Percentiles rank a stretch among this genome's conserved stretches.
Conservation (phyloP, 2,797 vertebrate species). For the Pseudomugil gertrudae region DNA sequence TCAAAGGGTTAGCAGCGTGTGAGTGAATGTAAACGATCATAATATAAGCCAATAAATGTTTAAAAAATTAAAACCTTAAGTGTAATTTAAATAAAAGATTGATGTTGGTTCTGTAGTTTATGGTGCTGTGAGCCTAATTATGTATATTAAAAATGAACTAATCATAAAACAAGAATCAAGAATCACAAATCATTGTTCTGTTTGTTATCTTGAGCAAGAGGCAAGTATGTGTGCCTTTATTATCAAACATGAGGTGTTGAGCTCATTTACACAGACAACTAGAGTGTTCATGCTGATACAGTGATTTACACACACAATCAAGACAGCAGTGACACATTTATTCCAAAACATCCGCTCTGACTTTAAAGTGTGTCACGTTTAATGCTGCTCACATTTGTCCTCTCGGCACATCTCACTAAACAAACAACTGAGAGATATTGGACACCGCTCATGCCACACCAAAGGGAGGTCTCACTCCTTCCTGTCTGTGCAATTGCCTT, state of each 20-base stretch:
- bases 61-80: background rate
- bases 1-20: background rate
- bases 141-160: background rate
- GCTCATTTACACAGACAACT: slow-evolving; percentile 38
- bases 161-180: background rate
- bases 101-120: background rate
- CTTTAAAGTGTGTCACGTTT: slow-evolving; percentile 58
- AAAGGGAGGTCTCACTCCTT: slow-evolving; percentile 63
- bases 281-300: slow-evolving; percentile 34
- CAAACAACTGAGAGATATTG: slow-evolving; percentile 65
- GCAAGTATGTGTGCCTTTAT: slow-evolving; percentile 40
- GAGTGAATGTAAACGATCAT: slow-evolving; percentile 1
- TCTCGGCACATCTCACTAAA: slow-evolving; percentile 61
- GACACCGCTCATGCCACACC: slow-evolving; percentile 57
- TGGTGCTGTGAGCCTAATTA: background rate
- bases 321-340: slow-evolving; percentile 55
- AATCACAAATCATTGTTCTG: background rate
- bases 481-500: slow-evolving; percentile 80
- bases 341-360: slow-evolving; percentile 59
- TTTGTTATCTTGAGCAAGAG: slow-evolving; percentile 41
- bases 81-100: slow-evolving; percentile 4
- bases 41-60: background rate
- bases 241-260: slow-evolving; percentile 22
- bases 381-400: slow-evolving; percentile 61
- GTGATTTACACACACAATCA: slow-evolving; percentile 52